Conservation (phyloP, 2,113 vertebrate genomes). For the Saguinus imperator region DNA sequence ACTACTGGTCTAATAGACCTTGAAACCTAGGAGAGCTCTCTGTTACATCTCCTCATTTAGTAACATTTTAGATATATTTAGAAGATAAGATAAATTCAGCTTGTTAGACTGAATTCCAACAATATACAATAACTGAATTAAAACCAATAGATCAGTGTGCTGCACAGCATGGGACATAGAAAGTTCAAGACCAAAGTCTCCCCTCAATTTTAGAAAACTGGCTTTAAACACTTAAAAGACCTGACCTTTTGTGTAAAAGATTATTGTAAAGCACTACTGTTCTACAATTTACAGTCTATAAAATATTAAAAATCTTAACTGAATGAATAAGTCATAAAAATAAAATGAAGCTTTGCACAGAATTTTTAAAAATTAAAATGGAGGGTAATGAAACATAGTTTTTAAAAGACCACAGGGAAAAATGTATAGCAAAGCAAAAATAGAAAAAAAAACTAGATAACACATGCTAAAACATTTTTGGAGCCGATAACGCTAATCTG, state of each 20-base stretch:
- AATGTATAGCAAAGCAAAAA: conserved; percentile 60
- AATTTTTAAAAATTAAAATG: not conserved
- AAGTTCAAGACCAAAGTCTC: not conserved
- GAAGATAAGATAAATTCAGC: not conserved
- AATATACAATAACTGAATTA: not conserved
- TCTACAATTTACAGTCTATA: not conserved
- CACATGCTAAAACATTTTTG: conserved; percentile 63
- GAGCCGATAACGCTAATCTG: conserved; percentile 65
- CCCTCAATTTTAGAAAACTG: not conserved
- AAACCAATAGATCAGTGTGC: not conserved
- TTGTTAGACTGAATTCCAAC: not conserved
- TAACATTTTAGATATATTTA: not conserved
- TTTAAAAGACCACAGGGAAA: not conserved
- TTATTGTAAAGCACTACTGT: not conserved
- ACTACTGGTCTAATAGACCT: not conserved
- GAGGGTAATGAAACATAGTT: not conserved
- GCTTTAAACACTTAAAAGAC: not conserved
- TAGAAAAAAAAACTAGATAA: conserved; percentile 36
- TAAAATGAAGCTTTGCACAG: not conserved
- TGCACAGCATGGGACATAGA: not conserved
- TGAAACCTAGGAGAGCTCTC: not conserved
- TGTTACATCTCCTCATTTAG: not conserved
- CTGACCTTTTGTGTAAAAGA: not conserved
- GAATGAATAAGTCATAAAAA: not conserved
- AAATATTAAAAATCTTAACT: not conserved